These are phyloP conservation scores for Holcopasites calliopsidis DNA, from an alignment of 1,140 invertebrate genomes.

Conservation along the genomic window DNA sequence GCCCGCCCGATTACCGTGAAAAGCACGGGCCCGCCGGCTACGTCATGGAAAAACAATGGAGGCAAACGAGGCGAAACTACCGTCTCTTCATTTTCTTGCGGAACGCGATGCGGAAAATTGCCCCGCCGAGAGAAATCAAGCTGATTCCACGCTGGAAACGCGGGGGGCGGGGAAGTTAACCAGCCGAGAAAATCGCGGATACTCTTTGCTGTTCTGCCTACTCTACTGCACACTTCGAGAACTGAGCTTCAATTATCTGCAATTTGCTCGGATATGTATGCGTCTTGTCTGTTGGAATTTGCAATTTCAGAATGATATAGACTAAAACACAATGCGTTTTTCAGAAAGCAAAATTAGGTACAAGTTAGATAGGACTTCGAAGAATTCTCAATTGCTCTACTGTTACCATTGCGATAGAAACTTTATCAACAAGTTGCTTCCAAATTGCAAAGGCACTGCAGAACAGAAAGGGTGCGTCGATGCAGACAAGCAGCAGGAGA, in stretches of 20 bases:
- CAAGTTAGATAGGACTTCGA: too few species aligned
- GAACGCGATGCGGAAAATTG: slow-evolving; percentile 25
- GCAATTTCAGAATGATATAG: too few species aligned
- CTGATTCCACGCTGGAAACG: slow-evolving; percentile 16
- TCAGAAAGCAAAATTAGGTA: too few species aligned
- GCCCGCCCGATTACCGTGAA: slow-evolving; percentile 5
- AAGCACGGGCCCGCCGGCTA: slow-evolving; percentile 7
- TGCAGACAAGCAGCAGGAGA: slow-evolving; percentile 44
- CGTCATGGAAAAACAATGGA: slow-evolving; percentile 36
- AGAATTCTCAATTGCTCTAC: too few species aligned
- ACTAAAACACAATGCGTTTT: too few species aligned
- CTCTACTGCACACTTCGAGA: neutral
- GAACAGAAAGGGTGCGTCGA: slow-evolving; percentile 46
- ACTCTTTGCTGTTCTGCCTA: neutral
- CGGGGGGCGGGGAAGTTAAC: neutral
- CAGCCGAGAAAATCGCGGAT: slow-evolving; percentile 2
- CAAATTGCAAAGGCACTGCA: neutral
- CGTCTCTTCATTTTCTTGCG: neutral
- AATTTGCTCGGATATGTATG: too few species aligned
- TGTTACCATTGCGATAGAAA: too few species aligned
- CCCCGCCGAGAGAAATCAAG: slow-evolving; percentile 13
- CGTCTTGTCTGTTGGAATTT: too few species aligned
- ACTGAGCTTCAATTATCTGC: too few species aligned
- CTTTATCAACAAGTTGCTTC: too few species aligned
- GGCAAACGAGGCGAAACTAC: slow-evolving; percentile 36